phyloP scores from a whole-genome alignment of 2,113 vertebrate species.

The Sander lucioperca region DNA sequence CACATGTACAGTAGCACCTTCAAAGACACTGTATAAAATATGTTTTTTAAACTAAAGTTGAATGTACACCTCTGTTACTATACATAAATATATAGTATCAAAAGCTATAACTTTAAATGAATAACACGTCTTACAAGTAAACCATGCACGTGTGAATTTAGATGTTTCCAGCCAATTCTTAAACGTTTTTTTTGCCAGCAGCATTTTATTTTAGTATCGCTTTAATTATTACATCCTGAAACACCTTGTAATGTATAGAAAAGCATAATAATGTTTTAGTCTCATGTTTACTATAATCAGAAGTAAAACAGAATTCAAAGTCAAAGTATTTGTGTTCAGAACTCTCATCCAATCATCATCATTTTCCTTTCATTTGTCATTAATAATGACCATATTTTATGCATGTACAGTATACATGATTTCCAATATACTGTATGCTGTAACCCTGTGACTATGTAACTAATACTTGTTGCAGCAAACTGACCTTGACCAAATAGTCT shows the following conservation, averaged over 20 bases:
- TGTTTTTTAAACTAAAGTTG: background rate
- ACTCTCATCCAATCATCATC: slow-evolving; percentile 30
- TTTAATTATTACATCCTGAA: background rate
- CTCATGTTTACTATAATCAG: background rate
- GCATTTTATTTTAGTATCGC: background rate
- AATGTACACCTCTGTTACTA: background rate
- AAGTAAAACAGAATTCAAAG: background rate
- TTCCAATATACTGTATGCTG: slow-evolving; percentile 15
- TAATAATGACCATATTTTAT: slow-evolving; percentile 12
- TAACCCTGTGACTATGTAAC: slow-evolving; percentile 17
- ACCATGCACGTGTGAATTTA: background rate
- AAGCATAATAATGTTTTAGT: background rate
- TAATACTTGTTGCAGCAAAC: slow-evolving; percentile 7
- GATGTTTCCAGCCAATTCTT: background rate
- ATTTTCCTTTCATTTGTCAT: slow-evolving; percentile 40
- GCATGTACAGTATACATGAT: slow-evolving; percentile 34
- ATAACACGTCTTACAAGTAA: background rate
- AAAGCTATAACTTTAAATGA: background rate
- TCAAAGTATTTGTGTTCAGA: slow-evolving; percentile 24
- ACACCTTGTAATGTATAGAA: background rate
- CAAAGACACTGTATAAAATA: background rate
- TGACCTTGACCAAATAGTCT: slow-evolving; percentile 43
- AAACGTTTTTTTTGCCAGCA: background rate
- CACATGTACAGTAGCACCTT: background rate
- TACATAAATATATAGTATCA: no score